Evolutionary conservation across 2,113 vertebrate species (phyloP).

Genomic region (Microcebus griseorufus): DNA sequence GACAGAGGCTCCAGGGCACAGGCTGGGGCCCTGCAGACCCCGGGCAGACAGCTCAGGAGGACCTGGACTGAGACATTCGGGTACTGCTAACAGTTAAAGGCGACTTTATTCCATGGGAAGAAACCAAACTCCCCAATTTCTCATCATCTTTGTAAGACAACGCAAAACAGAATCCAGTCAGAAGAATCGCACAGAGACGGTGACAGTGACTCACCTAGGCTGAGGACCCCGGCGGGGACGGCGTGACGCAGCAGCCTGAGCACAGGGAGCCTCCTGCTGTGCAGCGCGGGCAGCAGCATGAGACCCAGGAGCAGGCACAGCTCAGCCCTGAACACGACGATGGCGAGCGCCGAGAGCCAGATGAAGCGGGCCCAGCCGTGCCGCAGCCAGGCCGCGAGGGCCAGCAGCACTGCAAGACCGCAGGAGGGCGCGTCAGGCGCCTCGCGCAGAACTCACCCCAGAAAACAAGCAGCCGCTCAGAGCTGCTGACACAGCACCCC

Average conservation of each 20-base stretch:
- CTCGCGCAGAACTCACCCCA: not conserved
- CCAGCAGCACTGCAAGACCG: constrained; percentile 88
- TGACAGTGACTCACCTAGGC: constrained; percentile 87
- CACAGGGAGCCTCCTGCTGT: constrained; percentile 86
- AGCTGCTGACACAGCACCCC: not conserved
- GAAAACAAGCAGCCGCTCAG: not conserved
- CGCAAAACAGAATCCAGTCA: accelerated
- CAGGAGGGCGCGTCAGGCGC: not conserved
- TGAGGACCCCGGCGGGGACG: constrained; percentile 90
- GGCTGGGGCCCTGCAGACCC: not conserved
- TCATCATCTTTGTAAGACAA: no score
- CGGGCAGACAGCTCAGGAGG: no score
- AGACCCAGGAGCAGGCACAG: constrained; percentile 93
- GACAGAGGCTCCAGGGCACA: not conserved
- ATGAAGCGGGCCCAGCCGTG: constrained; percentile 89
- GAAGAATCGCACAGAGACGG: accelerated
- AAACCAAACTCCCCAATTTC: not conserved
- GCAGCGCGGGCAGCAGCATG: constrained; percentile 89
- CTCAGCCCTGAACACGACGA: constrained; percentile 94
- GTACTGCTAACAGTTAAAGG: no score
- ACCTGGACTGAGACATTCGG: accelerated
- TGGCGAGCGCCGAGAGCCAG: constrained; percentile 92
- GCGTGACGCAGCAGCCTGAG: constrained; percentile 86
- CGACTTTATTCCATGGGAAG: not conserved
- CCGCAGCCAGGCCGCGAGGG: constrained; percentile 93